Conservation (phyloP, 2,797 vertebrate species). For the Sebastes oblongus region DNA sequence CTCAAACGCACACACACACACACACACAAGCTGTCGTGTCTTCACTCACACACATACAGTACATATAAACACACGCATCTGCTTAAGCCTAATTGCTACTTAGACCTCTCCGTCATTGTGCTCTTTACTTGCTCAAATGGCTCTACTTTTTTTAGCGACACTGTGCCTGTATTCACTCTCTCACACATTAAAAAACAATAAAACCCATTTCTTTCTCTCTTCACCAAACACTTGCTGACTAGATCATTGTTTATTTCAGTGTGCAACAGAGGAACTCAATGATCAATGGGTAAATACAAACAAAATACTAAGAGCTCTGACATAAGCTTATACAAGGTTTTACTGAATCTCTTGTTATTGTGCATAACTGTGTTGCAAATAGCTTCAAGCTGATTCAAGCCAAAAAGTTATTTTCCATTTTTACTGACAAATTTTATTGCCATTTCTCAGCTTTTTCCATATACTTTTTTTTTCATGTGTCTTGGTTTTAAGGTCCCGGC, state of each 20-base stretch:
- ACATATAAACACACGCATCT: slow-evolving; percentile 53
- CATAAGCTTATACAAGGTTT: slow-evolving; percentile 6
- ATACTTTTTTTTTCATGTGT: slow-evolving; percentile 1
- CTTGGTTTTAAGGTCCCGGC: slow-evolving; percentile 34
- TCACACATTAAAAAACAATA: slow-evolving; percentile 2
- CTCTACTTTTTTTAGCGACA: slow-evolving; percentile 33
- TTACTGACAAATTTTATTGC: slow-evolving; percentile 12
- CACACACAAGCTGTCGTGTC: neutral
- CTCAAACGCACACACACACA: slow-evolving; percentile 26
- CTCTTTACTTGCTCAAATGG: slow-evolving; percentile 40
- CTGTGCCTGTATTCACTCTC: neutral
- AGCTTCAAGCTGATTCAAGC: neutral
- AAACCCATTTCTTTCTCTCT: neutral
- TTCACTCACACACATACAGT: slow-evolving; percentile 26
- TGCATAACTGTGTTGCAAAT: neutral
- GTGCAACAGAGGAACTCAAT: neutral
- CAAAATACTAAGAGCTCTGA: slow-evolving; percentile 1
- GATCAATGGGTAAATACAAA: slow-evolving; percentile 5
- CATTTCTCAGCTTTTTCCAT: slow-evolving; percentile 20
- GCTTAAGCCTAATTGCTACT: slow-evolving; percentile 63
- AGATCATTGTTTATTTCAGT: neutral
- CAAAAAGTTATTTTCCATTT: slow-evolving; percentile 28
- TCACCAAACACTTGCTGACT: neutral
- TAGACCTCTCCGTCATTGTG: slow-evolving; percentile 39
- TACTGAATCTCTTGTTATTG: slow-evolving; percentile 17